Evolutionary conservation across 2,888 invertebrate species (phyloP), one percentile per base, ranked within the genome.

Genomic region (Coenonympha glycerion): DNA sequence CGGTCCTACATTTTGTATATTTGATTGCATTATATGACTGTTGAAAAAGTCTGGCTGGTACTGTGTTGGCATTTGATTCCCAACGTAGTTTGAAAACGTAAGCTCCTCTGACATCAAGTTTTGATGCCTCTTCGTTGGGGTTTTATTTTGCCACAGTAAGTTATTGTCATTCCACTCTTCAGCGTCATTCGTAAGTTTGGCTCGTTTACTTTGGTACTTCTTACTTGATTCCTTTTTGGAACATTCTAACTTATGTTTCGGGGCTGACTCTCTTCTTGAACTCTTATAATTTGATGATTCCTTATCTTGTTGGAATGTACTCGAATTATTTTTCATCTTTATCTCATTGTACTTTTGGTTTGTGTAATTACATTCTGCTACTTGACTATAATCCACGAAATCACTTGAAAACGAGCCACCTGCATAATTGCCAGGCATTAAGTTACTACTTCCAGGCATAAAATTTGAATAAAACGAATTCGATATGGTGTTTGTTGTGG

Each of bases 381-480:
- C 54, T 59, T 86, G 87, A 61, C 77, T 85, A 61, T 86, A 86
- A 68, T 87, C 87, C 26, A 84, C 76, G 54, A 76, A 85, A 42
- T 87, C 87, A 2, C 80, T 73, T 47, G 83, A 63, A 55, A 84
- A 87, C 6, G 81, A 78, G 6, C 75, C 82, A 49, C 74, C 71
- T 6, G 79, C 56, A 55, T 85, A 87, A 64, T 83, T 86, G 48
- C 76, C 65, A 1, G 82, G 55, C 82, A 87, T 85, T 55, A 86
- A 62, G 58, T 85, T 86, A 42, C 75, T 72, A 56, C 76, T 73
- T 46, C 76, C 76, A 3, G 85, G 79, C 76, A 87, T 86, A 59
- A 87, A 83, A 57, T 87, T 87, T 0, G 83, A 71, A 63, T 86
- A 87, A 68, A 87, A 87, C 0, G 84, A 76, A 68, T 86, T 86